Percentiles rank a stretch among this genome's conserved stretches.
These are phyloP conservation scores for Aphidius colemani DNA, from an alignment of 2,888 invertebrate species.

Conservation along the genomic window DNA sequence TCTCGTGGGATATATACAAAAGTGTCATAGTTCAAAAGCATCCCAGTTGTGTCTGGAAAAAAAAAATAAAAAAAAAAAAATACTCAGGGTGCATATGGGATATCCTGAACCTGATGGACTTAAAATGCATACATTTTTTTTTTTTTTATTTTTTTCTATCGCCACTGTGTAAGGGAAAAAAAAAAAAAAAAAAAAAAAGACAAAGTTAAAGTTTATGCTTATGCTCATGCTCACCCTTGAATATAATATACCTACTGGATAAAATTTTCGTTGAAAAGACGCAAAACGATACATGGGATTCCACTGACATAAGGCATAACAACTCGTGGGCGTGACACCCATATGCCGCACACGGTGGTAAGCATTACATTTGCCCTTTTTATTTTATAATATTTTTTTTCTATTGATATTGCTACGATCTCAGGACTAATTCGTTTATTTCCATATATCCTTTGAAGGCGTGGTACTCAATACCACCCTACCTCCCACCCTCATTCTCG, in stretches of 20 bases:
- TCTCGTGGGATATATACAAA: no score
- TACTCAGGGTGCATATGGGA: no score
- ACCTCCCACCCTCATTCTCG: no score
- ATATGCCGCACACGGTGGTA: conserved; percentile 7
- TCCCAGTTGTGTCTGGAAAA: no score
- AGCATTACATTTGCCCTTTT: conserved; percentile 5
- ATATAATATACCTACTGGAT: conserved; percentile 16
- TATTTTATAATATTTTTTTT: conserved; percentile 6
- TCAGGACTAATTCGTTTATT: conserved; percentile 23
- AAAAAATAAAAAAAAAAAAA: no score
- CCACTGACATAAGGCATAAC: conserved; percentile 44
- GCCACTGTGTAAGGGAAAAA: neutral
- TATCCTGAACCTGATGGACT: no score
- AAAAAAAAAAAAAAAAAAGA: neutral
- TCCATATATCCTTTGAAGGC: conserved; percentile 30
- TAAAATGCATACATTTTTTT: no score
- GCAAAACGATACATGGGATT: conserved; percentile 32
- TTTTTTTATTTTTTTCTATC: no score
- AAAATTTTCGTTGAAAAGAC: conserved; percentile 25
- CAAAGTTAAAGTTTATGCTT: neutral
- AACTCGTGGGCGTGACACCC: conserved; percentile 40
- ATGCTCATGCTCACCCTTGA: conserved; percentile 21
- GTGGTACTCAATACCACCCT: neutral
- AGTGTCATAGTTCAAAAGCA: no score
- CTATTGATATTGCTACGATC: no score